Conservation (phyloP, 2,888 invertebrate species). For the Pelosia muscerda region DNA sequence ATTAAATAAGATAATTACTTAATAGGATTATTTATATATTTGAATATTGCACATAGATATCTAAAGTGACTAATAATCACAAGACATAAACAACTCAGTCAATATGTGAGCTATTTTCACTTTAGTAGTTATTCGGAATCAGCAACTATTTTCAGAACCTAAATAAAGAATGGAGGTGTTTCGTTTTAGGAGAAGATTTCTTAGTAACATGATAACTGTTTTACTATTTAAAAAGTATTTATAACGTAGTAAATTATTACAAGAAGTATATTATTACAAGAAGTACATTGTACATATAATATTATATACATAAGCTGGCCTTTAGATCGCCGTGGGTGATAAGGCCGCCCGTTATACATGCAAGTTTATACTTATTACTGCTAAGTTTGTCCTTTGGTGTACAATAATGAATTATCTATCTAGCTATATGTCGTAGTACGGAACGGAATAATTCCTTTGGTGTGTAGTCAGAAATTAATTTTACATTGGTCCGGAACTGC, state of each 20-base stretch:
- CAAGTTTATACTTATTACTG: too few relatives aligned
- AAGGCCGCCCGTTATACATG: too few relatives aligned
- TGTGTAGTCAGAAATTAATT: constrained; percentile 66
- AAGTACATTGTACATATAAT: too few relatives aligned
- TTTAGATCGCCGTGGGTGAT: too few relatives aligned
- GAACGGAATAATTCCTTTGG: constrained; percentile 41
- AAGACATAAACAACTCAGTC: neutral
- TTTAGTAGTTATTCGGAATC: neutral
- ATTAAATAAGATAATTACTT: too few relatives aligned
- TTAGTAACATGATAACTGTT: neutral
- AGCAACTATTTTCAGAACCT: neutral
- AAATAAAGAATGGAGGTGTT: neutral
- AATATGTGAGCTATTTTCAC: neutral
- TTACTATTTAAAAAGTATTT: neutral
- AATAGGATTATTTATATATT: too few relatives aligned
- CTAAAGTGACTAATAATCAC: too few relatives aligned
- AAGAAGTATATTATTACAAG: constrained; percentile 28
- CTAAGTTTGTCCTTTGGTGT: too few relatives aligned
- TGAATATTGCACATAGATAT: too few relatives aligned
- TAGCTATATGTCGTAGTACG: constrained; percentile 33
- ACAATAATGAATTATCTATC: too few relatives aligned
- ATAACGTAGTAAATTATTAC: constrained; percentile 3
- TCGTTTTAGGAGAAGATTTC: neutral
- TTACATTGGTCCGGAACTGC: constrained; percentile 59
- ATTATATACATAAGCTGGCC: too few relatives aligned